Evolutionary conservation across 2,888 invertebrate species (phyloP).

Genomic region (Aquatica leii): DNA sequence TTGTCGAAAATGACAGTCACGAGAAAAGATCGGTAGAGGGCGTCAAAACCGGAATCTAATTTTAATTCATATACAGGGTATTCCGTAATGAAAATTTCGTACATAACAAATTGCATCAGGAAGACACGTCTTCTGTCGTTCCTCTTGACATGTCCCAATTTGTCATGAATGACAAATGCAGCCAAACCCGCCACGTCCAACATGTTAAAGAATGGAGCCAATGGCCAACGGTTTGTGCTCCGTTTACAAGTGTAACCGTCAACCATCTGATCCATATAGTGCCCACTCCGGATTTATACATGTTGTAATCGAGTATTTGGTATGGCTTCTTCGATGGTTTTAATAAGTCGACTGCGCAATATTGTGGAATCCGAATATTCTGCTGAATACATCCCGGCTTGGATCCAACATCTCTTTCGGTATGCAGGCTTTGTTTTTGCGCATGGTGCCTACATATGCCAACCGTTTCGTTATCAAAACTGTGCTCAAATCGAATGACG

Average conservation of each 20-base stretch:
- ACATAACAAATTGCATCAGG: constrained; percentile 6
- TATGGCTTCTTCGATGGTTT: neutral
- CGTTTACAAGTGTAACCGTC: constrained; percentile 7
- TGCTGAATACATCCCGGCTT: neutral
- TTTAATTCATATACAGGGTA: too few relatives aligned
- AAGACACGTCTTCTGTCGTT: constrained; percentile 10
- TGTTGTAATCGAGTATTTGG: neutral
- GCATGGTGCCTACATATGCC: too few relatives aligned
- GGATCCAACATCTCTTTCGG: neutral
- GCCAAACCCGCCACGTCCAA: too few relatives aligned
- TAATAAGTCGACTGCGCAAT: too few relatives aligned
- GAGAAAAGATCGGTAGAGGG: too few relatives aligned
- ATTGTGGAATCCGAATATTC: neutral
- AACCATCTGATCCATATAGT: neutral
- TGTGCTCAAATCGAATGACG: too few relatives aligned
- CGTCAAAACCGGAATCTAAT: too few relatives aligned
- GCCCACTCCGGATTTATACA: too few relatives aligned
- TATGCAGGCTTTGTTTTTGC: neutral
- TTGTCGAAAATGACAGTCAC: too few relatives aligned
- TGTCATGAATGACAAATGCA: constrained; percentile 13
- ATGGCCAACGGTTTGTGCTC: too few relatives aligned
- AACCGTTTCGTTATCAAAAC: neutral
- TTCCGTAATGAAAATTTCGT: too few relatives aligned
- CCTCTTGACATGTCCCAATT: constrained; percentile 13
- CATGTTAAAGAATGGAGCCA: too few relatives aligned